A percentile compares a stretch with the other conserved stretches of the same genome.
Conservation (phyloP, 2,113 vertebrate genomes). For the Noturus placidus region DNA sequence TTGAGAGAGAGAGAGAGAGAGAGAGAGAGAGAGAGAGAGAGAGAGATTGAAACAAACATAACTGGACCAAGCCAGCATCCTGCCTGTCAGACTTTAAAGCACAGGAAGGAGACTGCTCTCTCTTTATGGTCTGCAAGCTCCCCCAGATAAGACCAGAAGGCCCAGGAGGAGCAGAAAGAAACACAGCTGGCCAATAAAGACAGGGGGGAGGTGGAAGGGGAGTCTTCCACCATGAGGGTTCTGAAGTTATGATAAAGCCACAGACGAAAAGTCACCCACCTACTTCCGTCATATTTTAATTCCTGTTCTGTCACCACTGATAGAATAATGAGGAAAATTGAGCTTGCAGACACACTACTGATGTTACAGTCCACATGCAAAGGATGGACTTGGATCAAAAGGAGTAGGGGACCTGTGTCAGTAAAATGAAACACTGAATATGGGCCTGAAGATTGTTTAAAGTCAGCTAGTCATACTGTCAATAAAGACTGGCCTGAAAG, state of each 20-base stretch:
- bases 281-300: not conserved
- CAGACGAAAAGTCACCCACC: conserved; percentile 30
- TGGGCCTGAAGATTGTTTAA: conserved; percentile 67
- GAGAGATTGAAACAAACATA: conserved; percentile 20
- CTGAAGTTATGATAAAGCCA: conserved; percentile 35
- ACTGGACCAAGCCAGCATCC: conserved; percentile 59
- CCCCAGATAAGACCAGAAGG: conserved; percentile 58
- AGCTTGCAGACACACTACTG: conserved; percentile 76
- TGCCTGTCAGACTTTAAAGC: conserved; percentile 68
- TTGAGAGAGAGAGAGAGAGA: conserved; percentile 30
- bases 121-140: conserved; percentile 55
- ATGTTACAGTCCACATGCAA: conserved; percentile 79
- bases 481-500: conserved; percentile 62
- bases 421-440: conserved; percentile 71
- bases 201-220: too few species aligned
- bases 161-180: conserved; percentile 53
- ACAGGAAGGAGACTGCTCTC: conserved; percentile 61
- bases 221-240: conserved; percentile 24
- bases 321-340: conserved; percentile 81
- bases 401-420: conserved; percentile 68
- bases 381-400: conserved; percentile 78
- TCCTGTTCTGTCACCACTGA: conserved; percentile 70
- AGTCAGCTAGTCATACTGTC: conserved; percentile 65
- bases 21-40: too few species aligned
- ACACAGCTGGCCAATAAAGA: conserved; percentile 26